Base-by-base conservation (phyloP, 1,140 invertebrate species). In the Hyphantria cunea region DNA sequence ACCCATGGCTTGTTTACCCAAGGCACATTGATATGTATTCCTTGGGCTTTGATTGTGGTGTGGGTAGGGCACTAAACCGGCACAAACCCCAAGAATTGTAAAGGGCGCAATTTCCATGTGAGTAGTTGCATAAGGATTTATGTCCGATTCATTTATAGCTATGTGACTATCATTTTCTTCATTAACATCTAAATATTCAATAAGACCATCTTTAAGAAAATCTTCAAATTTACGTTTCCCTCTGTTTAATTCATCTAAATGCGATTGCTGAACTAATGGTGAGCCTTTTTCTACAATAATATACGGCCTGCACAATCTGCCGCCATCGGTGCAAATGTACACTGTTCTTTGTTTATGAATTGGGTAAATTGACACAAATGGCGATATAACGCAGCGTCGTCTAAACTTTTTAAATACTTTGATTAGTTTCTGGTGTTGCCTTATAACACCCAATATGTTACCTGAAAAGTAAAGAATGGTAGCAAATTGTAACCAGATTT, bases 21-120 rank as follows among this genome's bases (percentile, higher is more conserved):
- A 99, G 92, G 99, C 99, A 92, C 99, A 99, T 88, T 99, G 99
- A 91, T 99, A 99, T 0, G 99, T 99, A 82, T 99, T 99, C 71
- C 99, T 94, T 2, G 99, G 99, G 84, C 97, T 98, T 91, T 99
- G 99, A 92, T 99, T 99, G 80, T 99, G 98, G 92, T 99, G 98
- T 0, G 99, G 99, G 91, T 98, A 99, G 0, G 99, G 99, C 44
- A 99, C 97, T 0, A 99, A 91, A 5, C 98, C 98, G 0, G 99
- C 99, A 91, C 98, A 99, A 10, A 99, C 98, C 0, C 98, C 99
- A 6, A 99, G 92, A 42, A 99, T 91, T 0, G 98, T 99, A 79
- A 99, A 99, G 0, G 98, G 97, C 66, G 99, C 98, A 62, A 99
- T 99, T 93, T 99, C 98, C 60, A 99, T 90, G 92, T 99, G 98